These are phyloP conservation scores for Moxostoma hubbsi DNA, from an alignment of 2,797 vertebrate genomes.

Conservation along the genomic window DNA sequence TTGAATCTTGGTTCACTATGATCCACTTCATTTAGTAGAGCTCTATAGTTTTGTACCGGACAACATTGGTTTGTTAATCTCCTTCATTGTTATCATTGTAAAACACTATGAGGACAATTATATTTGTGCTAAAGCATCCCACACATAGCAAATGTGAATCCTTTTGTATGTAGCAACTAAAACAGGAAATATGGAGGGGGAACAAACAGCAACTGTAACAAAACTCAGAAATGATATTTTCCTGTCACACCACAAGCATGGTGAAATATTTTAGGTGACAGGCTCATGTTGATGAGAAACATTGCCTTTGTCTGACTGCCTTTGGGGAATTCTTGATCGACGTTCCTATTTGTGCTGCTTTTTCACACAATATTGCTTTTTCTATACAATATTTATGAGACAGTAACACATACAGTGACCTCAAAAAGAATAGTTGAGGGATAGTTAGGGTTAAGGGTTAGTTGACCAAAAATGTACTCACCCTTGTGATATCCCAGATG, in stretches of 20 bases:
- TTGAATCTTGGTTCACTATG: not conserved
- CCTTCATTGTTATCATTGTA: not conserved
- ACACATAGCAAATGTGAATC: constrained; percentile 26
- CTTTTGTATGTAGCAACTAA: constrained; percentile 54
- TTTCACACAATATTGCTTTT: constrained; percentile 11
- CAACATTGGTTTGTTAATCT: not conserved
- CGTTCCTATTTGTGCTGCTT: constrained; percentile 18
- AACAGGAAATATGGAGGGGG: not conserved
- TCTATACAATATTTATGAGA: not conserved
- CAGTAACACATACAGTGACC: not conserved
- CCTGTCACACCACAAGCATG: constrained; percentile 15
- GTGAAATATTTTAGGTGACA: constrained; percentile 29
- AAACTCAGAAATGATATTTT: not conserved
- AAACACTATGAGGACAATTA: not conserved
- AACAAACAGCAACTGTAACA: no score
- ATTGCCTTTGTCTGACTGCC: constrained; percentile 8
- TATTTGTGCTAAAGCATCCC: constrained; percentile 1
- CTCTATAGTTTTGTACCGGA: not conserved
- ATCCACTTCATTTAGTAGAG: not conserved
- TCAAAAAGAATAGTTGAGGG: not conserved
- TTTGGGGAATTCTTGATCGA: constrained; percentile 3
- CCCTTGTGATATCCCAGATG: no score
- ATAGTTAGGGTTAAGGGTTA: not conserved
- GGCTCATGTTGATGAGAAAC: constrained; percentile 10
- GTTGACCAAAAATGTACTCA: no score